Evolutionary conservation across 1,140 invertebrate genomes (phyloP).

Genomic region (Anadara kagoshimensis): DNA sequence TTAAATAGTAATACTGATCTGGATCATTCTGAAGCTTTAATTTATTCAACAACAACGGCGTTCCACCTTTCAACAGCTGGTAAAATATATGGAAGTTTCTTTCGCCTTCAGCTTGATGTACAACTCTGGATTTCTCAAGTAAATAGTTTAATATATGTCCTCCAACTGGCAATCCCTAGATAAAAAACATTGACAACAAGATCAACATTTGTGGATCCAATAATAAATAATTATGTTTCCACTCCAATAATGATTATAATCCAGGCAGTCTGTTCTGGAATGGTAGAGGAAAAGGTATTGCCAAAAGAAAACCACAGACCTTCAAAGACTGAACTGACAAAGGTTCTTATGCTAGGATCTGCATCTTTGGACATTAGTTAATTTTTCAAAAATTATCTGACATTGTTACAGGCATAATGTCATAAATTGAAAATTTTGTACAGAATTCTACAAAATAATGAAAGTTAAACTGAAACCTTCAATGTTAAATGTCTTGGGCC

Average conservation of each 20-base stretch:
- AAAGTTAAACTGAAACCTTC: too few relatives aligned
- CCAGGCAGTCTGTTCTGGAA: too few relatives aligned
- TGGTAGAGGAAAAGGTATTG: too few relatives aligned
- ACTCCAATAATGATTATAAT: too few relatives aligned
- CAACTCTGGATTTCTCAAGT: conserved; percentile 93
- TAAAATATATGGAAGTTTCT: conserved; percentile 97
- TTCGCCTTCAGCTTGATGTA: conserved; percentile 89
- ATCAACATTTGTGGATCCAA: neutral
- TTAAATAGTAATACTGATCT: conserved; percentile 85
- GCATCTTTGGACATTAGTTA: too few relatives aligned
- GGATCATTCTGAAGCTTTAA: conserved; percentile 82
- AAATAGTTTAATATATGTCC: conserved; percentile 98
- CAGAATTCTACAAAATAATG: too few relatives aligned
- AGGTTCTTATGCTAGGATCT: too few relatives aligned
- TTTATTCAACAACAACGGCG: conserved; percentile 79
- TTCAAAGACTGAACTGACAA: too few relatives aligned
- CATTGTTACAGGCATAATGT: neutral
- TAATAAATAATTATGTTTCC: neutral
- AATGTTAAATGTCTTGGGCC: too few relatives aligned
- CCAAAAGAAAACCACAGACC: too few relatives aligned
- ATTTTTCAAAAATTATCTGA: neutral
- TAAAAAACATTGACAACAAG: conserved; percentile 2
- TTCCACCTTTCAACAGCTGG: conserved; percentile 82
- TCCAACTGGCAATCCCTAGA: conserved; percentile 77
- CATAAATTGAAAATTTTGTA: neutral